These are phyloP conservation scores for Strigops habroptila DNA, from an alignment of 2,113 vertebrate genomes.

Conservation along the genomic window DNA sequence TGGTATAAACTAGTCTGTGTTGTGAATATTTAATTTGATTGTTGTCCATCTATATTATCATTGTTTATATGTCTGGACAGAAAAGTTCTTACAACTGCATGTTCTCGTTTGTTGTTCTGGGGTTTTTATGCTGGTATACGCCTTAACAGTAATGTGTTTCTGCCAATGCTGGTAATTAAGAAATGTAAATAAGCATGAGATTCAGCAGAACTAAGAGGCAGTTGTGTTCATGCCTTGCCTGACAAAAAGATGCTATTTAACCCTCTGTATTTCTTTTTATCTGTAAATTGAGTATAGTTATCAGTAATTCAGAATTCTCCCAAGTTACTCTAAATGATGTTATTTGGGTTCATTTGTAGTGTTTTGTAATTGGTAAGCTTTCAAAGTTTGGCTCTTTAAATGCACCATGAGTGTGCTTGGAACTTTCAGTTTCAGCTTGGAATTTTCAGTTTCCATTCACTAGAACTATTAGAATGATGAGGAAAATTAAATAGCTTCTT, in stretches of 20 bases:
- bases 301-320: neutral
- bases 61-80: neutral
- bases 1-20: neutral
- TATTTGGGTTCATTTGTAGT: neutral
- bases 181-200: neutral
- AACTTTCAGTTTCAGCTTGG: conserved; percentile 5
- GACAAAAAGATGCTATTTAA: neutral
- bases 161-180: neutral
- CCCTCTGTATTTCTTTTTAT: neutral
- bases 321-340: neutral
- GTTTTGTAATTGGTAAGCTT: neutral
- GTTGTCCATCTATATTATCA: neutral
- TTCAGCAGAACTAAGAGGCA: neutral
- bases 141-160: neutral
- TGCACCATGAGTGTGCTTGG: neutral
- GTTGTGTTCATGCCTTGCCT: neutral
- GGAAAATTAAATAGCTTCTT: neutral
- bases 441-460: neutral
- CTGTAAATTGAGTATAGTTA: neutral
- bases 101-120: neutral
- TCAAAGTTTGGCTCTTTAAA: neutral
- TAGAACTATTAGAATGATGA: neutral
- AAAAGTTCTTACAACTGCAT: neutral
- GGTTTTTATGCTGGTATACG: neutral
- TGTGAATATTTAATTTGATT: neutral